Evolutionary conservation across 2,113 vertebrate genomes (phyloP).

Genomic region (Semicossyphus pulcher): DNA sequence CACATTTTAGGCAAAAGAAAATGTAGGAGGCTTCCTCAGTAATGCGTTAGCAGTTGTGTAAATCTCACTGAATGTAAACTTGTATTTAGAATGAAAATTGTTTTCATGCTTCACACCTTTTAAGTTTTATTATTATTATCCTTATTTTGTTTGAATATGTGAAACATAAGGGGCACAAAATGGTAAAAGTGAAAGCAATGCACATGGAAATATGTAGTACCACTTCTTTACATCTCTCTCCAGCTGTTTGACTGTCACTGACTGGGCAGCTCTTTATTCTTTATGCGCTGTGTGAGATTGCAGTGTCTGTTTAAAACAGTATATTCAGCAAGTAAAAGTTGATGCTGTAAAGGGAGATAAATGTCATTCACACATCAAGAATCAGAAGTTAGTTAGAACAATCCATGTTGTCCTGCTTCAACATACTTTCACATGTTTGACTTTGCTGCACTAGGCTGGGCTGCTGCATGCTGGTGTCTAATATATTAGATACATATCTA

Average conservation of each 20-base stretch:
- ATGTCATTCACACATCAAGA: not conserved
- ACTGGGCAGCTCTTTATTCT: not conserved
- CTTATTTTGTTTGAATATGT: too few species aligned
- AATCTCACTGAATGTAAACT: not conserved
- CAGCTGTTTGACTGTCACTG: not conserved
- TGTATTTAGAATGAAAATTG: not conserved
- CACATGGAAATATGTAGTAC: not conserved
- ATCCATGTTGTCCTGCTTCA: not conserved
- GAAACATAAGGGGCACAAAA: constrained; percentile 12
- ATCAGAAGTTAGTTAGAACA: not conserved
- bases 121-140: not conserved
- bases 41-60: not conserved
- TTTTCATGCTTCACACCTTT: not conserved
- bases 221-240: not conserved
- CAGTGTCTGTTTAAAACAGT: too few species aligned
- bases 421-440: not conserved
- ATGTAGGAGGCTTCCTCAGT: not conserved
- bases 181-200: constrained; percentile 27
- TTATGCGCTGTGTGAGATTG: too few species aligned
- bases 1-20: constrained; percentile 3
- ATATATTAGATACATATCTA: too few species aligned
- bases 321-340: too few species aligned
- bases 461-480: constrained; percentile 11
- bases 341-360: not conserved
- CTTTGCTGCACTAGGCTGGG: not conserved